Conservation (phyloP, 2,797 vertebrate species). For the Arrhamphus sclerolepis region DNA sequence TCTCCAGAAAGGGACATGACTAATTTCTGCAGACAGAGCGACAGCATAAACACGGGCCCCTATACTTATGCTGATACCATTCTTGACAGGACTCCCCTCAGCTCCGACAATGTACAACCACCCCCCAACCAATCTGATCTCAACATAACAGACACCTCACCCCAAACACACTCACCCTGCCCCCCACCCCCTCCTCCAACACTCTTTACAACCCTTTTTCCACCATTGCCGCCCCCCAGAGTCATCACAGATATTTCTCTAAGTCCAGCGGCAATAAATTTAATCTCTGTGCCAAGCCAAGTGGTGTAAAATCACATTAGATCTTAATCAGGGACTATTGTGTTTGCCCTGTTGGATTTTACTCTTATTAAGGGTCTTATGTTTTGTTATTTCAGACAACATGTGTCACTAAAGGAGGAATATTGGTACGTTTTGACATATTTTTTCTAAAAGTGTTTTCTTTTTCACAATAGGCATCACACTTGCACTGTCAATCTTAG, state of each 20-base stretch:
- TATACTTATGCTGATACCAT: slow-evolving; percentile 53
- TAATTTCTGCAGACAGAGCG: slow-evolving; percentile 67
- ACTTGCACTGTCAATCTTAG: too few relatives aligned
- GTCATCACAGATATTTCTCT: slow-evolving; percentile 61
- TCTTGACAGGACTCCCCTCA: slow-evolving; percentile 59
- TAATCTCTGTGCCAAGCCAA: slow-evolving; percentile 67
- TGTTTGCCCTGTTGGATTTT: slow-evolving; percentile 55
- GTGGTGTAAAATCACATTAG: slow-evolving; percentile 77
- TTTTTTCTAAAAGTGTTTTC: too few relatives aligned
- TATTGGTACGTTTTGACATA: too few relatives aligned
- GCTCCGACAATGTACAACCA: slow-evolving; percentile 32
- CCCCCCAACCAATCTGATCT: slow-evolving; percentile 37
- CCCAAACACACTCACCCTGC: slow-evolving; percentile 14
- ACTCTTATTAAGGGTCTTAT: slow-evolving; percentile 35
- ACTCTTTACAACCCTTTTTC: slow-evolving; percentile 24
- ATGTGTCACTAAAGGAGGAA: too few relatives aligned
- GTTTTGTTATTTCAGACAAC: slow-evolving; percentile 18
- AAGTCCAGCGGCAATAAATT: slow-evolving; percentile 69
- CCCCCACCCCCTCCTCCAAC: slow-evolving; percentile 10
- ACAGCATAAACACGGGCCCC: slow-evolving; percentile 55
- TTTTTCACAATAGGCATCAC: too few relatives aligned
- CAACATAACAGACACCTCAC: slow-evolving; percentile 14
- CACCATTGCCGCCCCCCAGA: slow-evolving; percentile 32
- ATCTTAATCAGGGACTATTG: slow-evolving; percentile 72
- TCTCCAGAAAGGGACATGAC: slow-evolving; percentile 54